Evolutionary conservation across 2,888 invertebrate species (phyloP).

Genomic region (Rotaria sp.): DNA sequence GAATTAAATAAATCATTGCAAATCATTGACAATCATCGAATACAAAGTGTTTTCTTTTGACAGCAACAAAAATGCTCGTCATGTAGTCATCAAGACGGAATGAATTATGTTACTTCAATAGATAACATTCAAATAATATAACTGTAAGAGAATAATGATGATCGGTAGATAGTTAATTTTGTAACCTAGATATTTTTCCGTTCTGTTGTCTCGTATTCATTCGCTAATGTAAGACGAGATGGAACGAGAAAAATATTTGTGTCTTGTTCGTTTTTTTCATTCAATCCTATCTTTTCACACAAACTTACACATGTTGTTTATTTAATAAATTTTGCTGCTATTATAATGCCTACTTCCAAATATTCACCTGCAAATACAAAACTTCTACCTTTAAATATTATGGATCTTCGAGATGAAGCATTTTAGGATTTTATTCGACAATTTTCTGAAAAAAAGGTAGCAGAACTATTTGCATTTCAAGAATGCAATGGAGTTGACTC

Average conservation of each 20-base stretch:
- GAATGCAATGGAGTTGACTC: neutral
- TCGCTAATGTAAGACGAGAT: neutral
- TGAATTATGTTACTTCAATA: no score
- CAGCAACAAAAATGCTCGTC: neutral
- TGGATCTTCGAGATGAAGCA: neutral
- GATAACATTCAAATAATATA: no score
- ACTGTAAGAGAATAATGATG: no score
- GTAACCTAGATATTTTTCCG: no score
- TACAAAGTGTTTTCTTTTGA: neutral
- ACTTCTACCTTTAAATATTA: neutral
- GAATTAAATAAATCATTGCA: neutral
- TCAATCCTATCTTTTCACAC: neutral
- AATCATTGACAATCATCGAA: neutral
- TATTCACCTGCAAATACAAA: neutral
- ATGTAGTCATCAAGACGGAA: no score
- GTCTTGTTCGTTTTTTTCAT: neutral
- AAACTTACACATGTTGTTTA: no score
- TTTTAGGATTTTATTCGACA: neutral
- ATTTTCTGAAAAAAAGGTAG: neutral
- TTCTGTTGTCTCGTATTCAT: neutral
- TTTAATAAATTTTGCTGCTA: no score
- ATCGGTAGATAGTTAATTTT: neutral
- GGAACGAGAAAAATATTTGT: neutral
- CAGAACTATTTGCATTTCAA: neutral
- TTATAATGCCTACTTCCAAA: no score